A percentile compares a stretch with the other conserved stretches of the same genome.
Evolutionary conservation across 2,113 vertebrate species (phyloP).

Genomic region (Pelecanoides urinatrix): DNA sequence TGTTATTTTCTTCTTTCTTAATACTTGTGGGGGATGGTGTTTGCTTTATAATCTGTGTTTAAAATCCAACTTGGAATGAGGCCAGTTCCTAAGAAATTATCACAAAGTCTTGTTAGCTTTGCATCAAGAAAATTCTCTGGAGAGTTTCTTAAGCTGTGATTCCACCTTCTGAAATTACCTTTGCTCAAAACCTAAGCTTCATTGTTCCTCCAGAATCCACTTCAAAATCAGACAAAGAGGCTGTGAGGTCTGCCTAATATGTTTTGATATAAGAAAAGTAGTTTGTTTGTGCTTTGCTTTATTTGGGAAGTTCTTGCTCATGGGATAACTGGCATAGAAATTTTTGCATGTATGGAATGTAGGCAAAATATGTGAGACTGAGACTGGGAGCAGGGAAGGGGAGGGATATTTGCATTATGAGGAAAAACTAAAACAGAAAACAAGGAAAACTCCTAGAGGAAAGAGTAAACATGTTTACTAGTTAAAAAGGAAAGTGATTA

Average conservation of each 20-base stretch:
- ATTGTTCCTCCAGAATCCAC: slow-evolving; percentile 71
- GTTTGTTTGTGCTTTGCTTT: slow-evolving; percentile 5
- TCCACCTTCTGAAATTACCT: slow-evolving; percentile 78
- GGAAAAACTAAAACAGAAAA: neutral
- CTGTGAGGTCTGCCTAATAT: slow-evolving; percentile 39
- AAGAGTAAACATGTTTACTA: neutral
- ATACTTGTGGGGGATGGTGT: slow-evolving; percentile 81
- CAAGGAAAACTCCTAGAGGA: neutral
- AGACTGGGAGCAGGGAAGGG: neutral
- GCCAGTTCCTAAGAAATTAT: slow-evolving; percentile 79
- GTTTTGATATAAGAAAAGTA: slow-evolving; percentile 62
- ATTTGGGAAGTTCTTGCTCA: neutral
- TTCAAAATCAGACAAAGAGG: slow-evolving; percentile 71
- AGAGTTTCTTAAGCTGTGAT: slow-evolving; percentile 75
- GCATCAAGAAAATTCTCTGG: slow-evolving; percentile 74
- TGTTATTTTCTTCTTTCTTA: slow-evolving; percentile 77
- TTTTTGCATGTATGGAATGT: slow-evolving; percentile 6
- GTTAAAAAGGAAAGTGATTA: neutral
- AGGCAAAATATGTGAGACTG: neutral
- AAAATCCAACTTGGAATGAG: slow-evolving; percentile 80
- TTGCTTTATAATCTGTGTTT: slow-evolving; percentile 84
- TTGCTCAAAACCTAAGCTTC: slow-evolving; percentile 73
- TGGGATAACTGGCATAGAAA: neutral
- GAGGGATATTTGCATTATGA: neutral
- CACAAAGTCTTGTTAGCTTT: slow-evolving; percentile 79